Percentiles rank a stretch among this genome's conserved stretches.
phyloP scores from a whole-genome alignment of 2,113 vertebrate genomes.

The Cyprinodon tularosa region DNA sequence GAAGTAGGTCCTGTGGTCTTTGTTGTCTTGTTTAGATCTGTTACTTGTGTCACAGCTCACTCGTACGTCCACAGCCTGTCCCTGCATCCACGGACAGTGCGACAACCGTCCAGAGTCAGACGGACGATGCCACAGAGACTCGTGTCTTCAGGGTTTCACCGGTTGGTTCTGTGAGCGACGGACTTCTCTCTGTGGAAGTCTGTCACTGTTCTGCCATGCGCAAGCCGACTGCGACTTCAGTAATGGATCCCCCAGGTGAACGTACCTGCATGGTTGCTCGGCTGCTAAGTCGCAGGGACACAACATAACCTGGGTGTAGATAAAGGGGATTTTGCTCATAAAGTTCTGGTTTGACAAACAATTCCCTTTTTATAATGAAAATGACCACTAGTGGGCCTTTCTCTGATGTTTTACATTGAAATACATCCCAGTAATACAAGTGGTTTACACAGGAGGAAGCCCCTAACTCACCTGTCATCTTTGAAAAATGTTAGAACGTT shows the following conservation, averaged over 20 bases:
- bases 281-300: too few relatives aligned
- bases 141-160: constrained; percentile 77
- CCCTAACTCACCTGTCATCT: too few relatives aligned
- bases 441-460: too few relatives aligned
- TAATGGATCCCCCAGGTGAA: constrained; percentile 78
- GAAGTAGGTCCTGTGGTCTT: constrained; percentile 72
- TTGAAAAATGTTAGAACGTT: too few relatives aligned
- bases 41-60: not conserved
- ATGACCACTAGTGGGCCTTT: not conserved
- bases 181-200: constrained; percentile 75
- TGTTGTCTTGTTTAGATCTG: not conserved
- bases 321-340: not conserved
- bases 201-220: constrained; percentile 82
- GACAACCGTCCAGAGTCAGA: constrained; percentile 81
- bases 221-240: constrained; percentile 86
- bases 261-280: not conserved
- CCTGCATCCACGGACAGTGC: constrained; percentile 84
- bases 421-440: too few relatives aligned
- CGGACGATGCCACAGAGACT: constrained; percentile 81
- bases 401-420: not conserved
- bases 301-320: too few relatives aligned
- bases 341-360: too few relatives aligned
- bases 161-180: constrained; percentile 84
- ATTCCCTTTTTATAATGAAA: too few relatives aligned
- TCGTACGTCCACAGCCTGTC: constrained; percentile 80